Percentiles rank a stretch among this genome's conserved stretches.
phyloP scores from a whole-genome alignment of 2,113 vertebrate genomes.

The Egretta garzetta region DNA sequence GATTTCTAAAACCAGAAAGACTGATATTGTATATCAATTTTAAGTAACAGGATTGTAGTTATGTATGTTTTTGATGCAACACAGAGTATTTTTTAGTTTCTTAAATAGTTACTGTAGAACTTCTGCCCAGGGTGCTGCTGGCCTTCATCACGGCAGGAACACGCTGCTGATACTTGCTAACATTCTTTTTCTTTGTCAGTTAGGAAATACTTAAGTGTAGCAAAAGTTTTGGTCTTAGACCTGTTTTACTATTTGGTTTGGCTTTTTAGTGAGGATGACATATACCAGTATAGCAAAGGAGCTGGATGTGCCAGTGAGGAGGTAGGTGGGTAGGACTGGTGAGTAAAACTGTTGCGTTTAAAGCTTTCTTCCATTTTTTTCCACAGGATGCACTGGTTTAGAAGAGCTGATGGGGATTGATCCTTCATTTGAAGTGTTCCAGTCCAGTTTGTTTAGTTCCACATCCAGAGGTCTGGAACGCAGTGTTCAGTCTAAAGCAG shows the following conservation, averaged over 20 bases:
- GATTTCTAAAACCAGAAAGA: not conserved
- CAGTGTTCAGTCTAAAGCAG: conserved; percentile 89
- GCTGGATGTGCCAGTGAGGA: not conserved
- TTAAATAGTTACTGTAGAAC: not conserved
- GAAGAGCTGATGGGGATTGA: conserved; percentile 94
- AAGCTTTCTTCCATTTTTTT: not conserved
- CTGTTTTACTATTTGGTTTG: not conserved
- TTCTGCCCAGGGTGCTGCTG: not conserved
- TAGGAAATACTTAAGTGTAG: not conserved
- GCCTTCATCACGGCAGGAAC: not conserved
- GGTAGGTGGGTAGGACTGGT: not conserved
- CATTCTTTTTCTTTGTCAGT: not conserved
- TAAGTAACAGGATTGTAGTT: not conserved
- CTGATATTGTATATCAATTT: fast-evolving
- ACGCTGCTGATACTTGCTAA: not conserved
- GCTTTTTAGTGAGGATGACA: not conserved
- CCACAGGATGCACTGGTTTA: conserved; percentile 91
- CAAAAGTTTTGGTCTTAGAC: not conserved
- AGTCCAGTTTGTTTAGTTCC: conserved; percentile 87
- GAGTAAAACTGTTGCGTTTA: not conserved
- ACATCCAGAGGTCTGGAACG: conserved; percentile 86
- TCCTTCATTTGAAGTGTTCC: conserved; percentile 85
- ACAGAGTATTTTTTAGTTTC: not conserved
- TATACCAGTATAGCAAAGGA: not conserved
- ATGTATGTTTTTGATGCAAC: not conserved